Evolutionary conservation across 2,888 invertebrate species (phyloP).

Genomic region (Phanerotoma sp.): DNA sequence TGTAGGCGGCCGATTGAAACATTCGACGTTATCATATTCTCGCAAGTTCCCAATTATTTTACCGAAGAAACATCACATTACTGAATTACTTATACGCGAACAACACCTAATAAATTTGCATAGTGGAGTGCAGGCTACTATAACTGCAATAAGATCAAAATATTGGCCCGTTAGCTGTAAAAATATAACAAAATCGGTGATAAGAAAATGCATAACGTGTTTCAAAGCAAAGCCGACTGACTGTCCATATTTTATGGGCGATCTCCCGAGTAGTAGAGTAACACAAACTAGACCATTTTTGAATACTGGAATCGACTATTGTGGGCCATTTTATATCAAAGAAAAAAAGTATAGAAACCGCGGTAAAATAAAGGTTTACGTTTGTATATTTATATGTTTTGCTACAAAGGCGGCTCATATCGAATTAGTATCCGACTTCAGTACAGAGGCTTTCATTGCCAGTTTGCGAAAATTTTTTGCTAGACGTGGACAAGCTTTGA

Average conservation of each 20-base stretch:
- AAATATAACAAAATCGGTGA: constrained; percentile 15
- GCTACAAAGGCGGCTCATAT: constrained; percentile 21
- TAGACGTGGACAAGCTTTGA: constrained; percentile 10
- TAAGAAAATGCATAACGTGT: constrained; percentile 14
- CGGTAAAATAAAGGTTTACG: constrained; percentile 9
- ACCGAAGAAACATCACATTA: constrained; percentile 22
- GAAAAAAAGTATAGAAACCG: constrained; percentile 20
- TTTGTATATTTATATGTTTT: constrained; percentile 26
- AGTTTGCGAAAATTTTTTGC: constrained; percentile 24
- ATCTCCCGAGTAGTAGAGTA: constrained; percentile 17
- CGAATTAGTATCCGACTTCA: too few species aligned
- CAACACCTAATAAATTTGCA: constrained; percentile 15
- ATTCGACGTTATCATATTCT: constrained; percentile 8
- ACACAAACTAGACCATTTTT: constrained; percentile 14
- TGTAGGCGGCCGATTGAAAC: constrained; percentile 22
- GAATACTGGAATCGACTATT: constrained; percentile 22
- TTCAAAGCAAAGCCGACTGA: constrained; percentile 8
- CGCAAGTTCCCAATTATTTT: constrained; percentile 24
- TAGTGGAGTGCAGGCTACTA: constrained; percentile 19
- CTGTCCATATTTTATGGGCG: constrained; percentile 11
- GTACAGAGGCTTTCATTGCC: constrained; percentile 24
- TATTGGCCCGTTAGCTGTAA: too few species aligned
- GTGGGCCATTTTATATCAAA: constrained; percentile 20
- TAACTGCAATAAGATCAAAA: constrained; percentile 13
- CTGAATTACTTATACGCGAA: constrained; percentile 23